These are phyloP conservation scores for Plectus sambesii DNA, from an alignment of 1,140 invertebrate species.

Conservation along the genomic window DNA sequence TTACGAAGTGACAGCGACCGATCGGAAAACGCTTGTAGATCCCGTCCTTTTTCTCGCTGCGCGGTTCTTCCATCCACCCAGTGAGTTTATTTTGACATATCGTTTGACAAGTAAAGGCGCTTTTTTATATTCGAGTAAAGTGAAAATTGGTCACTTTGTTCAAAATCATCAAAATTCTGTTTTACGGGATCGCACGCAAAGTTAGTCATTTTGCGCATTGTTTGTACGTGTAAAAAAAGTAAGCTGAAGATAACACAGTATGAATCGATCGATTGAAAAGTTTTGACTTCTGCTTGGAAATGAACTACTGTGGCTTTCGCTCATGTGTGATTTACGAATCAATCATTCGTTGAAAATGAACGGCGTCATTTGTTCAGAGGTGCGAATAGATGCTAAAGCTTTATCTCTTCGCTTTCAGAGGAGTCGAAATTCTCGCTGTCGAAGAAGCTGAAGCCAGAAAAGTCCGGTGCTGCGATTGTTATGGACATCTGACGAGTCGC, in stretches of 20 bases:
- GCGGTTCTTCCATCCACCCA: slow-evolving; percentile 37
- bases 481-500: slow-evolving; percentile 42
- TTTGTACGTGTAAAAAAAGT: too few relatives aligned
- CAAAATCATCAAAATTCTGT: neutral
- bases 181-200: too few relatives aligned
- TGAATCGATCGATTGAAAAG: too few relatives aligned
- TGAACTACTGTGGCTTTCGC: neutral
- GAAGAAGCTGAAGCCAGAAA: slow-evolving; percentile 42
- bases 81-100: too few relatives aligned
- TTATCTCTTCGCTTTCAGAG: slow-evolving; percentile 33
- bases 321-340: neutral
- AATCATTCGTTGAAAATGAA: slow-evolving; percentile 2
- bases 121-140: too few relatives aligned
- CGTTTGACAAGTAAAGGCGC: too few relatives aligned
- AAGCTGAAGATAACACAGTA: too few relatives aligned
- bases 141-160: neutral
- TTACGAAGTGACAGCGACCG: slow-evolving; percentile 30
- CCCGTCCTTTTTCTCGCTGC: slow-evolving; percentile 36
- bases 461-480: slow-evolving; percentile 43
- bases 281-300: too few relatives aligned
- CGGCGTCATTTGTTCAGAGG: too few relatives aligned
- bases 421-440: slow-evolving; percentile 44
- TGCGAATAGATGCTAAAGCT: too few relatives aligned
- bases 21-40: slow-evolving; percentile 36
- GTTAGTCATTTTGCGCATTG: too few relatives aligned